Percentiles rank a stretch among this genome's conserved stretches.
These are phyloP conservation scores for Acanthopagrus latus DNA, from an alignment of 2,797 vertebrate genomes.

Conservation along the genomic window DNA sequence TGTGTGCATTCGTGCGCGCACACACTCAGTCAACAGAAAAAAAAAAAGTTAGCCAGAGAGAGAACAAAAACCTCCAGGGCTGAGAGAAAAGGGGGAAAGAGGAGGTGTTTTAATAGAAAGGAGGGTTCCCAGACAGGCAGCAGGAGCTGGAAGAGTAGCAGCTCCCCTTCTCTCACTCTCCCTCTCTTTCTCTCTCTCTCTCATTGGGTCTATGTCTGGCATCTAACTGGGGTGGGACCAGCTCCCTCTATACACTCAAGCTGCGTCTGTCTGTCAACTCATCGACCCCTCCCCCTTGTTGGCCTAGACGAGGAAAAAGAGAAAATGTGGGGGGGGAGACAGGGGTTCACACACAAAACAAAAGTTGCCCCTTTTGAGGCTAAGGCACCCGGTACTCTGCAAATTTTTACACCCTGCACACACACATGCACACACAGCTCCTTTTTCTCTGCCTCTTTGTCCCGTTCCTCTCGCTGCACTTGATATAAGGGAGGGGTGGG, in stretches of 20 bases:
- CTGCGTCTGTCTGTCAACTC: slow-evolving; percentile 79
- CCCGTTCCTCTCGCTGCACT: slow-evolving; percentile 74
- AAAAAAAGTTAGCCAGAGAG: slow-evolving; percentile 68
- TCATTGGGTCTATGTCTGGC: slow-evolving; percentile 69
- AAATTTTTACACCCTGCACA: slow-evolving; percentile 72
- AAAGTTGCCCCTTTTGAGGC: slow-evolving; percentile 76
- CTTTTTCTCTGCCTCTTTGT: slow-evolving; percentile 77
- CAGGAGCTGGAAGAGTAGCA: slow-evolving; percentile 61
- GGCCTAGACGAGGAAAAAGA: slow-evolving; percentile 64
- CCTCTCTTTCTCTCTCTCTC: slow-evolving; percentile 21
- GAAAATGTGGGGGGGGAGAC: slow-evolving; percentile 23
- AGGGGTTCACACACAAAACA: slow-evolving; percentile 73
- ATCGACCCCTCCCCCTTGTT: slow-evolving; percentile 73
- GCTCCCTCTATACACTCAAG: slow-evolving; percentile 76
- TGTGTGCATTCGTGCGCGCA: slow-evolving; percentile 5
- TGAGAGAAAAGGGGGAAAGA: slow-evolving; percentile 42
- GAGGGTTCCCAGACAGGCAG: slow-evolving; percentile 71
- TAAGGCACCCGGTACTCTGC: slow-evolving; percentile 72
- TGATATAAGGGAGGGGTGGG: slow-evolving; percentile 75
- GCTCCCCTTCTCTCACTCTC: slow-evolving; percentile 25
- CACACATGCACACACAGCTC: slow-evolving; percentile 54
- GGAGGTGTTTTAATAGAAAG: slow-evolving; percentile 65
- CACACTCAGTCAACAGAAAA: slow-evolving; percentile 51
- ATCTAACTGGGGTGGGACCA: slow-evolving; percentile 73
- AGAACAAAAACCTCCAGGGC: slow-evolving; percentile 72